Conservation (phyloP, 2,113 vertebrate species). For the Synchiropus splendidus region DNA sequence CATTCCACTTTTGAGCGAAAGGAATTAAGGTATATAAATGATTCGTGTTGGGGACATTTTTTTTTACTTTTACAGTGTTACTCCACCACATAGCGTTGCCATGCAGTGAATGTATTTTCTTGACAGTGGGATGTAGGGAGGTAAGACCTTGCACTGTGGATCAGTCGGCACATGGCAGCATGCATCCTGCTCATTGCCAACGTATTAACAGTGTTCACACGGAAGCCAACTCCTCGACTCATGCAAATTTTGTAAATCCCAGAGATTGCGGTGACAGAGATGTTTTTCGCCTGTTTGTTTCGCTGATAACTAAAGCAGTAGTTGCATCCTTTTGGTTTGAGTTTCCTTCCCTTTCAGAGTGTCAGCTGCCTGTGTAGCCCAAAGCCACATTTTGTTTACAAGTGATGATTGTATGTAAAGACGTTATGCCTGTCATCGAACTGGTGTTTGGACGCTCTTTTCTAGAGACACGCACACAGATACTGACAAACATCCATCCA, state of each 20-base stretch:
- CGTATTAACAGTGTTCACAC: constrained; percentile 46
- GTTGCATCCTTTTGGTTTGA: constrained; percentile 31
- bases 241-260: constrained; percentile 32
- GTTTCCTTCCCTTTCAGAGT: constrained; percentile 25
- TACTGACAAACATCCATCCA: constrained; percentile 33
- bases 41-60: constrained; percentile 14
- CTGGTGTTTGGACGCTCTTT: constrained; percentile 48
- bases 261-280: constrained; percentile 22
- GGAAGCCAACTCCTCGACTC: constrained; percentile 27
- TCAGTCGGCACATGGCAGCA: constrained; percentile 29
- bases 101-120: constrained; percentile 62
- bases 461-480: constrained; percentile 5
- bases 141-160: constrained; percentile 43
- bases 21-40: constrained; percentile 8
- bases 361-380: constrained; percentile 54
- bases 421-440: constrained; percentile 45
- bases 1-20: constrained; percentile 56
- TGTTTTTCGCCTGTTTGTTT: constrained; percentile 34
- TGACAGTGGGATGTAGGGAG: constrained; percentile 50
- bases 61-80: constrained; percentile 36
- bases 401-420: constrained; percentile 67
- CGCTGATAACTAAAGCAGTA: constrained; percentile 17
- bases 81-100: constrained; percentile 48
- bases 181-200: constrained; percentile 35
- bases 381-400: constrained; percentile 70